Percentiles rank a stretch among this genome's conserved stretches.
Conservation (phyloP, 2,797 vertebrate species). For the Poecilia gillii region DNA sequence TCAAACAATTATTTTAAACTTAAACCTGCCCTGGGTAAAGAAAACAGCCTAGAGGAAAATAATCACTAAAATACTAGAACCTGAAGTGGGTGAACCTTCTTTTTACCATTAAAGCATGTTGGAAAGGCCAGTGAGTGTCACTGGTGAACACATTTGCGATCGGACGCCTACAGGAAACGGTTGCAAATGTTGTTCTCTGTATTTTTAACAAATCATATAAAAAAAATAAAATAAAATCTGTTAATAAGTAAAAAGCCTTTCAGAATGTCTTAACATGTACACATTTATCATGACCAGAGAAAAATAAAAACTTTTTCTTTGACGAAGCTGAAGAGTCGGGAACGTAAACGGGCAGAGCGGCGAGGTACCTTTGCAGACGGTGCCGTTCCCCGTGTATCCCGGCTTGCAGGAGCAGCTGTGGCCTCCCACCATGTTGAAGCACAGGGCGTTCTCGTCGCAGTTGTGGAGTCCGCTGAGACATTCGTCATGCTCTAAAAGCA, state of each 20-base stretch:
- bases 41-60: not conserved
- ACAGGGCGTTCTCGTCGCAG: constrained; percentile 94
- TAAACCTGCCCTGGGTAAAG: not conserved
- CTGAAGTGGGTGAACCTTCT: not conserved
- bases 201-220: not conserved
- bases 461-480: constrained; percentile 91
- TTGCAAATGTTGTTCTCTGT: not conserved
- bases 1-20: not conserved
- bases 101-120: not conserved
- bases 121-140: not conserved
- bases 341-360: not conserved
- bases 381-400: constrained; percentile 93
- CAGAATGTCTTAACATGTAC: not conserved
- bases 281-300: not conserved
- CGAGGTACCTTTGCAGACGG: constrained; percentile 91
- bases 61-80: not conserved
- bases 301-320: not conserved
- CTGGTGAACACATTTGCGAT: not conserved
- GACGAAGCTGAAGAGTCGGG: not conserved
- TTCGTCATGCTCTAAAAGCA: constrained; percentile 90
- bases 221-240: not conserved
- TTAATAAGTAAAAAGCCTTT: no score
- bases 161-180: not conserved
- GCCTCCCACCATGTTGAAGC: constrained; percentile 96
- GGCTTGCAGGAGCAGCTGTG: constrained; percentile 97